Evolutionary conservation across 2,797 vertebrate species (phyloP).

Genomic region (Peromyscus melanophrys): DNA sequence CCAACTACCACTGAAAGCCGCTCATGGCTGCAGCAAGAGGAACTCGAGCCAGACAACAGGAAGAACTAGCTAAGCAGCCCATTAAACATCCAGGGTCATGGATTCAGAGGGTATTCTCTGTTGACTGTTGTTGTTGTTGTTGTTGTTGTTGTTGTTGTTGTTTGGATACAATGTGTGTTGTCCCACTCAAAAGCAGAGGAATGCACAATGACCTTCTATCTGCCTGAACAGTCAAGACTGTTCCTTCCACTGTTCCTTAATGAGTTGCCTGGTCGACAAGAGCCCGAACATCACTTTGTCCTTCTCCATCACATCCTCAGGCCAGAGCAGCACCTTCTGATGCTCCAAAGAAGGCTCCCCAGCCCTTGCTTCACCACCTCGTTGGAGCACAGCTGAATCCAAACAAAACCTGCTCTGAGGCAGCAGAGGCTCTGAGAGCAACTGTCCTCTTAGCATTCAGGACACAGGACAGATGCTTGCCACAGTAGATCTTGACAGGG

Average conservation of each 20-base stretch:
- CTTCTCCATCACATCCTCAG: background rate
- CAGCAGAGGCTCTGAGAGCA: background rate
- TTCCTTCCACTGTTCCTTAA: background rate
- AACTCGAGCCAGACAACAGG: background rate
- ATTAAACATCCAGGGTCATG: background rate
- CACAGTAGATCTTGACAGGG: background rate
- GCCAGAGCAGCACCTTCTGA: background rate
- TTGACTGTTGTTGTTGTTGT: background rate
- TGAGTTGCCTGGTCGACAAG: background rate
- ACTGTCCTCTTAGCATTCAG: background rate
- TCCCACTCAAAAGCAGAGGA: background rate
- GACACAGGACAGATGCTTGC: background rate
- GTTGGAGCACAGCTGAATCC: background rate
- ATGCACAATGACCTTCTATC: background rate
- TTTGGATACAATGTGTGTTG: background rate
- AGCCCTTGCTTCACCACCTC: background rate
- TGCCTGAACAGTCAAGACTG: background rate
- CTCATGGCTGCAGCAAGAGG: background rate
- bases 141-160: background rate
- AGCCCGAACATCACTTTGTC: background rate
- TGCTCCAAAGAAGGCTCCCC: background rate
- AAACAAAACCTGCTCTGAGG: background rate
- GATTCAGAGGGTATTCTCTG: background rate
- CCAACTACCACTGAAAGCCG: fast-evolving
- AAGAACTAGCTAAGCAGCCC: background rate